Evolutionary conservation across 2,113 vertebrate species (phyloP).

Genomic region (Formicarius rufipectus): DNA sequence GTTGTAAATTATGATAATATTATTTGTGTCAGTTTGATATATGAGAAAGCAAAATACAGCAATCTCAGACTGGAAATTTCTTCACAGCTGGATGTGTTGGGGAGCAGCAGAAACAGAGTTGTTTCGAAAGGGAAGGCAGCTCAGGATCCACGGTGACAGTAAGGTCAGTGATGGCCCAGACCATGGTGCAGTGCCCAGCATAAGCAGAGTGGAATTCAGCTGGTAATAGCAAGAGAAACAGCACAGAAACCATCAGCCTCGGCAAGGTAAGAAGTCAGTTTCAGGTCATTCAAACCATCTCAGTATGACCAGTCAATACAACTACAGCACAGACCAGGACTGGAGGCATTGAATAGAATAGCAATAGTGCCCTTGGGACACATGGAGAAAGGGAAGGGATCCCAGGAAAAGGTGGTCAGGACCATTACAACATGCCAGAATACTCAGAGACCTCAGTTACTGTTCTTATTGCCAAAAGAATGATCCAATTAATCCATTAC

Average conservation of each 20-base stretch:
- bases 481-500: background rate
- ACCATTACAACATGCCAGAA: background rate
- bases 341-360: background rate
- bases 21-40: background rate
- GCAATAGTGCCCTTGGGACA: rapidly evolving
- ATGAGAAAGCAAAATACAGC: background rate
- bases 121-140: background rate
- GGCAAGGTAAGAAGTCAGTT: background rate
- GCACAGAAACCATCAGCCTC: background rate
- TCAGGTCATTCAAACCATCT: background rate
- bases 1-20: background rate
- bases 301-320: background rate
- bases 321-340: background rate
- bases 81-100: background rate
- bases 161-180: background rate
- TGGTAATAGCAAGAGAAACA: background rate
- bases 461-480: background rate
- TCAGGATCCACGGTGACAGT: background rate
- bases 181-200: background rate
- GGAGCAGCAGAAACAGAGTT: background rate
- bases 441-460: background rate
- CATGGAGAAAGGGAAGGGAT: background rate
- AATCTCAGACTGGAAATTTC: background rate
- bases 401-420: background rate
- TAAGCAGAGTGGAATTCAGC: rapidly evolving